Evolutionary conservation across 1,140 invertebrate species (phyloP).

Genomic region (Pseudobourletiella spinata): DNA sequence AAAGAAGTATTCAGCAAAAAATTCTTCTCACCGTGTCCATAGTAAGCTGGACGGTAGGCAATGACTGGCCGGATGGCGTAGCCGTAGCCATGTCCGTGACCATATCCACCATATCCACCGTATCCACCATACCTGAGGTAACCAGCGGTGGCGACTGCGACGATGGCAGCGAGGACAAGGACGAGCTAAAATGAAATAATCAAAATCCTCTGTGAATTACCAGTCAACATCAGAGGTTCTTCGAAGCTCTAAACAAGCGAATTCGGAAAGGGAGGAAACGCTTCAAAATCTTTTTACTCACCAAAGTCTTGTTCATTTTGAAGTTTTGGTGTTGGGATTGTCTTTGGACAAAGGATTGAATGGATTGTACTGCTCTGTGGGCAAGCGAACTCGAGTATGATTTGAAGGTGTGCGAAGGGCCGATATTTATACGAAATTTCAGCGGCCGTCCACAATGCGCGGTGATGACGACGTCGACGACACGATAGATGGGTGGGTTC

Average conservation of each 20-base stretch:
- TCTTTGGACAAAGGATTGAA: conserved; percentile 5
- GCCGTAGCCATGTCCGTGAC: neutral
- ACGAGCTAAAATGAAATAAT: conserved; percentile 13
- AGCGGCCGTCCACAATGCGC: neutral
- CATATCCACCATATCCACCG: conserved; percentile 9
- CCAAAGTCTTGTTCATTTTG: conserved; percentile 29
- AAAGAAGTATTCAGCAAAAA: too few relatives aligned
- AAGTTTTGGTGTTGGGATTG: neutral
- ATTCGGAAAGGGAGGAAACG: too few relatives aligned
- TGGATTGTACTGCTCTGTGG: conserved; percentile 10
- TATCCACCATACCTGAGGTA: conserved; percentile 9
- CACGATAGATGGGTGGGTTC: conserved; percentile 5
- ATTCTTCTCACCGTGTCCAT: too few relatives aligned
- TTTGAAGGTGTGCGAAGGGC: conserved; percentile 14
- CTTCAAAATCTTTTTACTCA: too few relatives aligned
- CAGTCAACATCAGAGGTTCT: neutral
- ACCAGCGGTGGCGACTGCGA: conserved; percentile 18
- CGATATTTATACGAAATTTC: conserved; percentile 26
- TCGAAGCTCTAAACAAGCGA: neutral
- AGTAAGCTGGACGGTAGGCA: neutral
- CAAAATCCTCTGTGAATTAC: neutral
- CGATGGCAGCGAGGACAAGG: conserved; percentile 14
- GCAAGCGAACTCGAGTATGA: conserved; percentile 10
- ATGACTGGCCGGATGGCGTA: neutral
- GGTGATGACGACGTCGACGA: neutral